Base-by-base conservation (phyloP, 2,888 invertebrate species). In the Drosophila macrothrix region DNA sequence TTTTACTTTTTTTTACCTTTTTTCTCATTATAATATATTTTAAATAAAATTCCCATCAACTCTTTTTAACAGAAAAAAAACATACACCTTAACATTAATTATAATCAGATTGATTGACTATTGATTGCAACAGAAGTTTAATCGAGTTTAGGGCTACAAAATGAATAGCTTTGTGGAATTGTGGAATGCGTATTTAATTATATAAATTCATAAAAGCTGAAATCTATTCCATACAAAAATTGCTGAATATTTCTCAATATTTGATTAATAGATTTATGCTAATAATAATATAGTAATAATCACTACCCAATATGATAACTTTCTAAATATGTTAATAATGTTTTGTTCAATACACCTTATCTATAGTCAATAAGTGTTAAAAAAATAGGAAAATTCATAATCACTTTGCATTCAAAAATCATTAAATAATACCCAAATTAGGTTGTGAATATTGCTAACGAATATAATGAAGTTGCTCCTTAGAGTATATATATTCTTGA, bases 231-330 rank as follows among this genome's bases (percentile, higher is more conserved):
- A 25, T 9, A 46, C 2, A 46, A 25, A 46, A 25, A 16, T 25
- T 4, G 4, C 46, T 46, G 4, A 22, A 46, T 14, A 46, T 46
- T 46, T 46, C 46, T 0, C 14, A 22, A 14, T 22, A 22, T 25
- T 46, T 46, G 46, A 46, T 46, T 46, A 46, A 46, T 46, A 16
- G 25, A 46, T 25, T 46, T 46, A 46, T 46, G 46, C 16, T 46
- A 25, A 46, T 46, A 4, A 16, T 25, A 1, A 46, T 25, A 9
- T 9, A 4, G 14, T 46, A 25, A 25, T 16, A 7, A 4, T 25
- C 14, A 46, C 4, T 16, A 25, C 0, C 7, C 46, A 16, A 16
- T 25, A 4, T 25, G 25, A 25, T 25, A 16, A 25, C 46, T 25
- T 46, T 25, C 46, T 46, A 25, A 46, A 25, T 46, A 46, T 16